These are phyloP conservation scores for Littorina saxatilis DNA, from an alignment of 1,140 invertebrate genomes.

Conservation along the genomic window DNA sequence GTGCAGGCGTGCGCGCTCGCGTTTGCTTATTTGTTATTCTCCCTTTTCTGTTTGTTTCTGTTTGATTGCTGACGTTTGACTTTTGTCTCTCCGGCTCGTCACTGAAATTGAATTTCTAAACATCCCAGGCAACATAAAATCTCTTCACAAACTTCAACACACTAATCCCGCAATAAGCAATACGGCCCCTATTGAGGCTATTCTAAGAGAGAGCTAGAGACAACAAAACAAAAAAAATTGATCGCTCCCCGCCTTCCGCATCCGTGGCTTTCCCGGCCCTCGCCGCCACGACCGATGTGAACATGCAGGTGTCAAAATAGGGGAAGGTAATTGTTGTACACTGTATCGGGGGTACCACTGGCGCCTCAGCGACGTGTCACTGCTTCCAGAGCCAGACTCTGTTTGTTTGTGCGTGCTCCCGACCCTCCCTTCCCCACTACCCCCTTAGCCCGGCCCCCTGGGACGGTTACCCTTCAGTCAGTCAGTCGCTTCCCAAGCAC, in stretches of 20 bases:
- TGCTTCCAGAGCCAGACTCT: neutral
- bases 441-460: neutral
- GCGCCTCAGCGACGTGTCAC: slow-evolving; percentile 19
- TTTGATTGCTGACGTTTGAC: too few relatives aligned
- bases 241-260: neutral
- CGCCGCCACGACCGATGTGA: neutral
- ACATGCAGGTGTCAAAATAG: slow-evolving; percentile 26
- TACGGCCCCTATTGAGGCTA: too few relatives aligned
- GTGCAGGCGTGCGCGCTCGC: too few relatives aligned
- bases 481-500: neutral
- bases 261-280: neutral
- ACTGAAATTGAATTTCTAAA: too few relatives aligned
- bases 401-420: slow-evolving; percentile 29
- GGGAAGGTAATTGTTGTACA: slow-evolving; percentile 30
- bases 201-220: too few relatives aligned
- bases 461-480: neutral
- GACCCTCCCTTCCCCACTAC: neutral
- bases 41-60: too few relatives aligned
- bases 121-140: too few relatives aligned
- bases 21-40: too few relatives aligned
- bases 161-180: too few relatives aligned
- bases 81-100: too few relatives aligned
- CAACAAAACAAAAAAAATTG: too few relatives aligned
- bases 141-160: too few relatives aligned
- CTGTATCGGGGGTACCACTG: slow-evolving; percentile 10